These are phyloP conservation scores for Ailuropoda melanoleuca DNA, from an alignment of 2,113 vertebrate genomes.

Conservation along the genomic window DNA sequence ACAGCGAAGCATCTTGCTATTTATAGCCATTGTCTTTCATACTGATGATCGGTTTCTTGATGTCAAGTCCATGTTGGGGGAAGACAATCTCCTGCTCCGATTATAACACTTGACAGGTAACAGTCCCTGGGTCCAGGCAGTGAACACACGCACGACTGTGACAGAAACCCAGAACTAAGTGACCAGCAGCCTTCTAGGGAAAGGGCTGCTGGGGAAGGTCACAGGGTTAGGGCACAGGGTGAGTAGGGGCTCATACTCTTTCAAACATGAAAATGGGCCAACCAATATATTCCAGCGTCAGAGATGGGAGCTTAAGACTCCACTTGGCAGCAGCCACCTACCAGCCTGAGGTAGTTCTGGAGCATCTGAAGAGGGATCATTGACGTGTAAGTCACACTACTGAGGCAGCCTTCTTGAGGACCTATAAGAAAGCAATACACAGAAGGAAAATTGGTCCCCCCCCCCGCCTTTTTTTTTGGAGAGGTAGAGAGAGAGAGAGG, in stretches of 20 bases:
- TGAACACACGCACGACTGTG: background rate
- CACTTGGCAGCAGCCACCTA: slow-evolving; percentile 67
- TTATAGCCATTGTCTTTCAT: background rate
- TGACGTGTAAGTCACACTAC: slow-evolving; percentile 92
- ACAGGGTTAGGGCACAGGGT: background rate
- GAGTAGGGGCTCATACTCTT: background rate
- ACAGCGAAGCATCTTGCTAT: background rate
- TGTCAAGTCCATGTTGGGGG: background rate
- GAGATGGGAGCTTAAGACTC: fast-evolving
- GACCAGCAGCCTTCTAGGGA: background rate
- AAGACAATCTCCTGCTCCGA: background rate
- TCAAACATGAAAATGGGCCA: background rate
- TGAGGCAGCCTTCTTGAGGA: slow-evolving; percentile 92
- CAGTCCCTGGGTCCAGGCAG: background rate
- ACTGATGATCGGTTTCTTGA: background rate
- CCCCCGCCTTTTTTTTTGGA: background rate
- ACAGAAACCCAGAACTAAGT: background rate
- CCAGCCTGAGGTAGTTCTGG: slow-evolving; percentile 96
- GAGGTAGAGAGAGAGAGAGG: too few species aligned
- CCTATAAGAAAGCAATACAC: slow-evolving; percentile 82
- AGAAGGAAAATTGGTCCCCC: background rate
- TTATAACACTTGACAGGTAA: background rate
- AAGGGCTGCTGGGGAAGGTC: background rate
- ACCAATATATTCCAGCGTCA: fast-evolving
- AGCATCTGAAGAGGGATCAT: slow-evolving; percentile 94